Evolutionary conservation across 2,888 invertebrate genomes (phyloP), one percentile per base, ranked within the genome.

Genomic region (Trichogramma dendrolimi): DNA sequence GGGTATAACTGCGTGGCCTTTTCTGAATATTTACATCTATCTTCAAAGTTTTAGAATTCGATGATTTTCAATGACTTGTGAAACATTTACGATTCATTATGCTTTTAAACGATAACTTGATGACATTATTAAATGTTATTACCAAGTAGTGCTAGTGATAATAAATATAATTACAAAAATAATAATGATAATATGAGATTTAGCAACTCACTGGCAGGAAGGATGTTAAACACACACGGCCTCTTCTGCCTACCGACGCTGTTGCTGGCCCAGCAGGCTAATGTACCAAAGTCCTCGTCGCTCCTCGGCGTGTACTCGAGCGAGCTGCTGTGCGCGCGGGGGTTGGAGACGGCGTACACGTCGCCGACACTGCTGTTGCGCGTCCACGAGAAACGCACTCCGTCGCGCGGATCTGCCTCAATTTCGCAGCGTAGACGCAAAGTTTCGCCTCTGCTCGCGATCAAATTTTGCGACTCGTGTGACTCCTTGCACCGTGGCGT

Each of bases 181-280:
- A 27, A 27, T n/a, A 10, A n/a, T 39, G 6, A 6, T 39, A 40
- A 48, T 4, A 11, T 11, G 11, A 48, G 11, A 14, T n/a, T 11
- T 49, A 63, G 61, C 53, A 69, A 82, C 85, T 83, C 83, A 92
- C 92, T 88, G 70, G 91, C 92, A 71, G 90, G 89, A 72, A 91
- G 82, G 62, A 94, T 85, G 80, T 90, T 87, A 77, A 92, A 91
- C 59, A 91, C 80, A 74, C 94, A 94, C 1, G 94, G 93, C 66
- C 84, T 85, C 67, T 85, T 82, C 79, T 94, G 94, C 69, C 88
- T 85, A 41, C 94, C 94, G 11, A 93, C 87, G 67, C 85, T 85
- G 77, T 94, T 94, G 76, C 87, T 88, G 4, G 92, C 92, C 92
- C 92, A 93, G 76, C 94, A 94, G 5, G 91, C 90, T 38, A 94